A percentile compares a stretch with the other conserved stretches of the same genome.
phyloP scores from a whole-genome alignment of 2,113 vertebrate genomes.

The Scomber colias region DNA sequence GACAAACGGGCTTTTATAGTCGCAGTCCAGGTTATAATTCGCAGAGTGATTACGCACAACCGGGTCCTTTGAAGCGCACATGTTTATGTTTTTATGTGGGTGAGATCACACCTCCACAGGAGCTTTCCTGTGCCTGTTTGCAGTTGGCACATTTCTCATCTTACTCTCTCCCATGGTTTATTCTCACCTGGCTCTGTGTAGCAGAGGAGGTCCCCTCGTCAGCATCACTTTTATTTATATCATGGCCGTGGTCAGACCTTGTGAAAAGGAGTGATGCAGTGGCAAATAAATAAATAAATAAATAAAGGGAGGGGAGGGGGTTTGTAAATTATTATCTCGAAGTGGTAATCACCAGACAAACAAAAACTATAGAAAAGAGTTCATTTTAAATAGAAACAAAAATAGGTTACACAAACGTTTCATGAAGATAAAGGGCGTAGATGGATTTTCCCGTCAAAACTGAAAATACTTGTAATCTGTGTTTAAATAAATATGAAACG shows the following conservation, averaged over 20 bases:
- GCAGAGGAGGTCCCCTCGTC: conserved; percentile 39
- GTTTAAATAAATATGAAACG: background rate
- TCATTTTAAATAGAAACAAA: no score
- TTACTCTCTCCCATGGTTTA: conserved; percentile 53
- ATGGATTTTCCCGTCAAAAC: background rate
- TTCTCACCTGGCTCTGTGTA: conserved; percentile 28
- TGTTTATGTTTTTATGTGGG: conserved; percentile 72
- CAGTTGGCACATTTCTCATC: conserved; percentile 69
- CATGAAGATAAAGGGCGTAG: background rate
- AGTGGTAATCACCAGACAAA: background rate
- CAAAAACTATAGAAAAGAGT: background rate
- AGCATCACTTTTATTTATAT: conserved; percentile 15
- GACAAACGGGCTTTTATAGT: conserved; percentile 33
- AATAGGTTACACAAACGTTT: background rate
- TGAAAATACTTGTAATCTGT: background rate
- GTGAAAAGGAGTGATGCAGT: no score
- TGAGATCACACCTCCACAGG: conserved; percentile 81
- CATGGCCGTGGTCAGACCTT: background rate
- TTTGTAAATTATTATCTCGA: background rate
- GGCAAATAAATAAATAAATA: background rate
- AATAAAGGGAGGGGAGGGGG: background rate
- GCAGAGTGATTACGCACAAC: conserved; percentile 54
- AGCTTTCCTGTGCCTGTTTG: conserved; percentile 74
- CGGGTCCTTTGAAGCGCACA: conserved; percentile 52
- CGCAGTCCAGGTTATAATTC: conserved; percentile 36